Conservation (phyloP, 2,113 vertebrate genomes). For the Rhynchomys soricoides region DNA sequence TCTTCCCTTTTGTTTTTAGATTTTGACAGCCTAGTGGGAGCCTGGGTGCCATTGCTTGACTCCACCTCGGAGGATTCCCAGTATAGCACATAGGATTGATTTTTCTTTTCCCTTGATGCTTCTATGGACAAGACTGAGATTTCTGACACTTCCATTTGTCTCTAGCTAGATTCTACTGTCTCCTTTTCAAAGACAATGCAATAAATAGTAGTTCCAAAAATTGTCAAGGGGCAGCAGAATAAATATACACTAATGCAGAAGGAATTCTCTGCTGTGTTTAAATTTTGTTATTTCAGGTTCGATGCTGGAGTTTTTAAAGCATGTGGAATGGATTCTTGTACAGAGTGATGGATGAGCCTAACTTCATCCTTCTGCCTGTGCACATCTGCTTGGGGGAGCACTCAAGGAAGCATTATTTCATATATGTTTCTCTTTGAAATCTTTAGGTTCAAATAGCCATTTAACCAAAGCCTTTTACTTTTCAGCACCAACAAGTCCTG, state of each 20-base stretch:
- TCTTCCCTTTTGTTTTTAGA: too few relatives aligned
- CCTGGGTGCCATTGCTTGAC: too few relatives aligned
- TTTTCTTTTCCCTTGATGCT: not conserved
- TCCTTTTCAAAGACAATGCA: slow-evolving; percentile 32
- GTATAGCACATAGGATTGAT: too few relatives aligned
- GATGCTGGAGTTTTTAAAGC: not conserved
- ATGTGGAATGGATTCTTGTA: not conserved
- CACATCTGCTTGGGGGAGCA: not conserved
- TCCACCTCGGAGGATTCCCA: too few relatives aligned
- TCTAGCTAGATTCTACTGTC: not conserved
- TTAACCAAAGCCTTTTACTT: not conserved
- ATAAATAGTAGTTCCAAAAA: slow-evolving; percentile 56
- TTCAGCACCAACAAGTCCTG: not conserved
- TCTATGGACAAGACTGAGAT: not conserved
- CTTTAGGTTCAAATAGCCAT: not conserved
- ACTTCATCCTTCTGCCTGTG: not conserved
- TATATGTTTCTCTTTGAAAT: slow-evolving; percentile 19
- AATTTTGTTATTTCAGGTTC: not conserved
- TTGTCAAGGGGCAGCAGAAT: slow-evolving; percentile 6
- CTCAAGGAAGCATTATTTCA: slow-evolving; percentile 45
- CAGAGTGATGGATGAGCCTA: not conserved
- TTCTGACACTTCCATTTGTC: not conserved
- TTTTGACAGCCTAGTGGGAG: too few relatives aligned
- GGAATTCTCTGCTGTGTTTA: slow-evolving; percentile 44
- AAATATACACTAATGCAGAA: not conserved